Percentiles rank a stretch among this genome's conserved stretches.
Conservation (phyloP, 2,113 vertebrate genomes). For the Pterocles gutturalis region DNA sequence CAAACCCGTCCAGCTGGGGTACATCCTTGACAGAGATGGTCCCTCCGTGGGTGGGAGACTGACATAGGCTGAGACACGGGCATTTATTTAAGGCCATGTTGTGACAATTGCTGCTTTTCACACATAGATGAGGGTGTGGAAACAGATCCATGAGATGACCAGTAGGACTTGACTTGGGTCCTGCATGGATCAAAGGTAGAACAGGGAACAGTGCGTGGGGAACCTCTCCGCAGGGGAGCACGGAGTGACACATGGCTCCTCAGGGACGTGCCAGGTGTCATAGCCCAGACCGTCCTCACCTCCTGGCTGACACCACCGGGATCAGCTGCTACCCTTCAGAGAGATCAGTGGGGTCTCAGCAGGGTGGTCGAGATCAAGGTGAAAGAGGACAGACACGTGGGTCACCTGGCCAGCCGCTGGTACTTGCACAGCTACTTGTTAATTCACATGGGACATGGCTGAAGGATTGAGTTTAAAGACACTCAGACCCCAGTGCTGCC, state of each 20-base stretch:
- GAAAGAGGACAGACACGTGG: background rate
- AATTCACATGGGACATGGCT: accelerated
- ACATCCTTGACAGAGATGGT: background rate
- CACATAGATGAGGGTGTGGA: background rate
- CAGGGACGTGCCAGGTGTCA: background rate
- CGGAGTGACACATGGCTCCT: background rate
- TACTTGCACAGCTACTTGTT: background rate
- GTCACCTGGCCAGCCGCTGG: background rate
- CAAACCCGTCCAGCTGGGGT: background rate
- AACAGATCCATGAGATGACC: background rate
- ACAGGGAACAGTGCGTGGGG: background rate
- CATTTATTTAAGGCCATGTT: background rate
- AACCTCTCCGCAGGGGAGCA: background rate
- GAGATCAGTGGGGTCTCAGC: background rate
- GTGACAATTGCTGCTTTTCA: background rate
- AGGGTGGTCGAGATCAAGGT: background rate
- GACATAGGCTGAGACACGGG: background rate
- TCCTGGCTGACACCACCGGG: background rate
- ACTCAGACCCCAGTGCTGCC: background rate
- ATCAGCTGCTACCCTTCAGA: background rate
- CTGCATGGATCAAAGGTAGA: background rate
- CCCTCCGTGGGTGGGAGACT: background rate
- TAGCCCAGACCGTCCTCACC: background rate
- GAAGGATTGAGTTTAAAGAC: background rate
- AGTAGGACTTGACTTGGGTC: background rate